Evolutionary conservation across 2,888 invertebrate genomes (phyloP), one percentile per base, ranked within the genome.

Genomic region (Lasioglossum lativentre): DNA sequence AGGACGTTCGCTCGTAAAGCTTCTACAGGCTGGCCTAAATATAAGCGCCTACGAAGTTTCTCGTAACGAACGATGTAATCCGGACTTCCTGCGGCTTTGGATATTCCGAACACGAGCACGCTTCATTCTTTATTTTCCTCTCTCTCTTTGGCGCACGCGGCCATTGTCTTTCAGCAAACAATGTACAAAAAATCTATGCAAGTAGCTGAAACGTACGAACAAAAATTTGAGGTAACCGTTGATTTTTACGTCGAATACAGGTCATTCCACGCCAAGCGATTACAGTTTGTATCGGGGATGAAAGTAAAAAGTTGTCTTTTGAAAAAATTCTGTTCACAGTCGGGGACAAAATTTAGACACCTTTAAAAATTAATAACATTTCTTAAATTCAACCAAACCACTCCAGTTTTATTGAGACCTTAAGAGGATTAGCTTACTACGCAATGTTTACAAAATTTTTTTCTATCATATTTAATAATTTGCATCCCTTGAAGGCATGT

Each of bases 1-100:
- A 91, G 91, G 88, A 91, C 92, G 90, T 88, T 88, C 79, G 91
- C 91, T 93, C 92, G 91, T 92, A 93, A 93, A 92, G 88, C 90
- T 91, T 88, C 88, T 87, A 89, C 92, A 86, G 88, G 91, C 90
- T 93, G 91, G 92, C 93, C 93, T 92, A 92, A 93, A 92, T 92
- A 93, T 93, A 93, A 91, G 87, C 92, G 91, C 88, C 91, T 83
- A 90, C 90, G 86, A 89, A 86, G 85, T 79, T 82, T 87, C 87
- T 86, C 82, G 75, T 89, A 84, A 84, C 82, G 74, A 85, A 86
- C 86, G 75, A 59, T 87, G 89, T 89, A 90, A 91, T 91, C 89
- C 86, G 88, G 81, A 92, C 87, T 92, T 92, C 92, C 92, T 85
- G 90, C 75, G 70, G 76, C 78, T 81, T 84, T 86, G 73, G 71